Conservation (phyloP, 1,140 invertebrate genomes). For the Zaprionus camerounensis region DNA sequence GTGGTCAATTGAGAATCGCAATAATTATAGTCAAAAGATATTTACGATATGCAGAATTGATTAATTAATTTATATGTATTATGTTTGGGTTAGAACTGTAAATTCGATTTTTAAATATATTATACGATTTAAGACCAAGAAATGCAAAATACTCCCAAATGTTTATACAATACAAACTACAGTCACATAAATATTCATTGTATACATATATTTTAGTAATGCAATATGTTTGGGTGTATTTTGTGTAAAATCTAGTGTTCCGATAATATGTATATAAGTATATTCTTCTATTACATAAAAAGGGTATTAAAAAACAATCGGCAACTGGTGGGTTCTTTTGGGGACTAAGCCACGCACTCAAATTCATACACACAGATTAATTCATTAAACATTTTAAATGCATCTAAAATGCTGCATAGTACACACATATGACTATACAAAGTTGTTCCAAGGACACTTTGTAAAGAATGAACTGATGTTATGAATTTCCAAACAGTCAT, state of each 20-base stretch:
- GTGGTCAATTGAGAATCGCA: constrained; percentile 17
- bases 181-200: constrained; percentile 37
- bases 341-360: constrained; percentile 30
- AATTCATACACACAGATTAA: constrained; percentile 19
- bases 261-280: constrained; percentile 24
- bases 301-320: constrained; percentile 34
- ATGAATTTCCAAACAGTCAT: constrained; percentile 27
- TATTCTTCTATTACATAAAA: constrained; percentile 24
- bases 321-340: constrained; percentile 49
- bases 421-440: constrained; percentile 30
- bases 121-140: constrained; percentile 27
- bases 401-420: constrained; percentile 20
- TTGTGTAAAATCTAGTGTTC: constrained; percentile 37
- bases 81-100: constrained; percentile 48
- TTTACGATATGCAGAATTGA: constrained; percentile 27
- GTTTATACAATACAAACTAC: constrained; percentile 33
- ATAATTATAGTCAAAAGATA: constrained; percentile 44
- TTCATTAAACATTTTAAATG: constrained; percentile 35
- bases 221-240: constrained; percentile 17
- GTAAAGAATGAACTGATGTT: constrained; percentile 26
- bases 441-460: constrained; percentile 55
- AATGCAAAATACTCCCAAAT: constrained; percentile 46
- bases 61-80: constrained; percentile 27
- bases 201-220: constrained; percentile 29
- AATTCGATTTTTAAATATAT: constrained; percentile 58